Percentiles rank a stretch among this genome's conserved stretches.
Conservation (phyloP, 2,888 invertebrate species). For the Phaedon cochleariae region DNA sequence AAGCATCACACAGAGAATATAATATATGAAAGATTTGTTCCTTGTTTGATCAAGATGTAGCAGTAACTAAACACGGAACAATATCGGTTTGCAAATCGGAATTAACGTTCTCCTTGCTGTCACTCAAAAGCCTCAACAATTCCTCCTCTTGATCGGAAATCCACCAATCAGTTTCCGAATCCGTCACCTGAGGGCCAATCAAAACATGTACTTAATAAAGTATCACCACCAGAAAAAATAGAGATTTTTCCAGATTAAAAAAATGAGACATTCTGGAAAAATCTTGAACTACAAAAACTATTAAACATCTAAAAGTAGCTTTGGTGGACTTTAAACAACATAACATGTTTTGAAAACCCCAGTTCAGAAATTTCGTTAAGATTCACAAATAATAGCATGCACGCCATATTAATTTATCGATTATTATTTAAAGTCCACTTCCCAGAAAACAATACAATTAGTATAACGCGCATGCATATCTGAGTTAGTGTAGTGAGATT, state of each 20-base stretch:
- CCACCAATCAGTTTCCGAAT: conserved; percentile 79
- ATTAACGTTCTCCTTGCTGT: conserved; percentile 72
- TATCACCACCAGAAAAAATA: conserved; percentile 48
- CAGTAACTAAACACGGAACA: conserved; percentile 55
- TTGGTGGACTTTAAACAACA: conserved; percentile 64
- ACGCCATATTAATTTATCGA: conserved; percentile 45
- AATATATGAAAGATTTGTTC: too few relatives aligned
- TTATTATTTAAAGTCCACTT: conserved; percentile 65
- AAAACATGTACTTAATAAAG: conserved; percentile 59
- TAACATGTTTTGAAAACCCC: conserved; percentile 38
- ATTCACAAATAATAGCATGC: conserved; percentile 44
- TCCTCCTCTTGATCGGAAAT: conserved; percentile 84
- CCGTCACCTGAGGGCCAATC: conserved; percentile 63
- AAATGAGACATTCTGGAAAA: conserved; percentile 16
- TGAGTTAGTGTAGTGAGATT: conserved; percentile 10
- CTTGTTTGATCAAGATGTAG: conserved; percentile 42
- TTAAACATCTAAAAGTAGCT: conserved; percentile 16
- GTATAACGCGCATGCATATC: conserved; percentile 40
- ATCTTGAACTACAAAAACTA: background rate
- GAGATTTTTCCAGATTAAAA: background rate
- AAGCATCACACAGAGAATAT: conserved; percentile 29
- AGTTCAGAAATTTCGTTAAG: conserved; percentile 18
- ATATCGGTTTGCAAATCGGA: conserved; percentile 60
- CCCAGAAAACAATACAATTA: conserved; percentile 29
- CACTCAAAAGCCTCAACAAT: conserved; percentile 76